Percentiles rank a stretch among this genome's conserved stretches.
These are phyloP conservation scores for Nannospalax galili DNA, from an alignment of 2,113 vertebrate species.

Conservation along the genomic window DNA sequence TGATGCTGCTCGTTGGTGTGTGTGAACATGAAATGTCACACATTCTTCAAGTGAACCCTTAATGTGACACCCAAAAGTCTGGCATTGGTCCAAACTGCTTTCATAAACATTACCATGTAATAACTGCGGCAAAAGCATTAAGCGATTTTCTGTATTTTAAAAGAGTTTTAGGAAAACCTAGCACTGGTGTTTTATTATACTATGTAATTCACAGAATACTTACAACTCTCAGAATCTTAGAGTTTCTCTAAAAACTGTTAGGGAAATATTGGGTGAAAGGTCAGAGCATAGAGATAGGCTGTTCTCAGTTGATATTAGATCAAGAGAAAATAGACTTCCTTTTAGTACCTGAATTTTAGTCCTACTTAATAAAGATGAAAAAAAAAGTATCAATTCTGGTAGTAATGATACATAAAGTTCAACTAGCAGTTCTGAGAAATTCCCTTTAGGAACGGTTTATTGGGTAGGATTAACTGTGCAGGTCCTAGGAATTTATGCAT, in stretches of 20 bases:
- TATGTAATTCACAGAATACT: background rate
- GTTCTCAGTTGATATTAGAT: background rate
- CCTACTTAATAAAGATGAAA: background rate
- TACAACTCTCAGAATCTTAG: background rate
- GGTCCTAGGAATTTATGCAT: background rate
- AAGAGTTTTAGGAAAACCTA: background rate
- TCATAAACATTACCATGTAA: background rate
- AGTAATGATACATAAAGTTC: background rate
- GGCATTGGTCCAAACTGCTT: background rate
- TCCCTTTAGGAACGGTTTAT: background rate
- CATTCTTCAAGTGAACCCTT: background rate
- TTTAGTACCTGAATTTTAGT: background rate
- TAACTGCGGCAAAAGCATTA: background rate
- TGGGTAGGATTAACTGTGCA: background rate
- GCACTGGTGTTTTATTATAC: background rate
- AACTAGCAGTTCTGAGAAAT: conserved; percentile 9
- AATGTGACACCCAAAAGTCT: background rate
- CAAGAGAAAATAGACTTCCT: background rate
- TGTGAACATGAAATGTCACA: background rate
- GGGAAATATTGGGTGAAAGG: background rate
- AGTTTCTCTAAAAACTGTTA: conserved; percentile 7
- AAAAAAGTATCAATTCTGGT: background rate
- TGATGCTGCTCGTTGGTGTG: background rate
- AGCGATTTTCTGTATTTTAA: background rate
- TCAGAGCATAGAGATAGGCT: background rate